Evolutionary conservation across 2,888 invertebrate species (phyloP), one percentile per base, ranked within the genome.

Genomic region (Drosophila fungiperda): DNA sequence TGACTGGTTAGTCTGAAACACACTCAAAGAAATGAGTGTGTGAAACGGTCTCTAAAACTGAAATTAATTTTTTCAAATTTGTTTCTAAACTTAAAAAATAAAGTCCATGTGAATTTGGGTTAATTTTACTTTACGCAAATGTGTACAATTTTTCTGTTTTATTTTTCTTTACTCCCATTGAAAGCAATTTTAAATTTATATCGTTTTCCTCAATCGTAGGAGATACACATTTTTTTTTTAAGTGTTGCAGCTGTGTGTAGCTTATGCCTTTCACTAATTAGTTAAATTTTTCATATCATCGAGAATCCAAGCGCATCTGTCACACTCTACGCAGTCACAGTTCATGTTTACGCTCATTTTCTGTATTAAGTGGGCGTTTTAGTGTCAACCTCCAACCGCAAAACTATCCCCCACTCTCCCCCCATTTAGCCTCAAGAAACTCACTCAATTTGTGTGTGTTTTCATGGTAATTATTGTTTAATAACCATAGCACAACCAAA

Each of bases 381-480:
- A 67, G 68, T 76, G 72, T 53, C 67, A 40, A 29, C 53, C 45
- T 2, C 26, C 55, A 54, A 29, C 38, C 35, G 40, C 50, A 23
- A 49, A 52, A n/a, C 15, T 53, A 26, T 1, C 11, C 8, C 29
- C 15, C 29, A 12, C 1, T 5, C 20, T n/a, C 20, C 23, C 33
- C 49, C 42, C 12, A 26, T 15, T 12, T 23, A 59, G 4, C 12
- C 17, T 54, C 23, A 11, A 53, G 35, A 35, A 49, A 36, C 52
- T 33, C 45, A 11, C 50, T 15, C 36, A 49, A 63, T 75, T 75
- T 75, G 57, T 57, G 20, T 78, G 77, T 73, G 78, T 72, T 74
- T 83, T 80, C 78, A 87, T 84, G 85, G 78, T 76, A 84, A 84
- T 84, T 82, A 82, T 61, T 76, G 66, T 59, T 67, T 76, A 87